phyloP scores from a whole-genome alignment of 1,140 invertebrate species.

The Gryon sp. region DNA sequence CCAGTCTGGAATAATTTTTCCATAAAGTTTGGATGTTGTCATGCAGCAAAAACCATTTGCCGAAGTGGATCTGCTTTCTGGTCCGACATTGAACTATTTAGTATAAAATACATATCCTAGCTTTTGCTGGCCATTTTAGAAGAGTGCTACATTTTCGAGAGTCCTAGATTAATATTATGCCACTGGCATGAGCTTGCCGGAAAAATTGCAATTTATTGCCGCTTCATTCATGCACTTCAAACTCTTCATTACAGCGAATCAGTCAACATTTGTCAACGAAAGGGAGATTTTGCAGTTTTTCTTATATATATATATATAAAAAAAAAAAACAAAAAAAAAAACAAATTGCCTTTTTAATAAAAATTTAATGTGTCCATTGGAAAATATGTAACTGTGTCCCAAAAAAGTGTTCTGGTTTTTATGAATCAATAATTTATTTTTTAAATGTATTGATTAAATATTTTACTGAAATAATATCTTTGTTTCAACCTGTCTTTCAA shows the following conservation, averaged over 20 bases:
- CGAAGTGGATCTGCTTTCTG: constrained; percentile 70
- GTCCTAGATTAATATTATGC: constrained; percentile 46
- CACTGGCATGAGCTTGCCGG: constrained; percentile 19
- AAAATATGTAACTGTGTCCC: too few relatives aligned
- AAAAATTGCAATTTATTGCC: constrained; percentile 32
- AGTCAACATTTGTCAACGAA: too few relatives aligned
- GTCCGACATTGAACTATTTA: constrained; percentile 70
- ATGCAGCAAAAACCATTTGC: constrained; percentile 62
- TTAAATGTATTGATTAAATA: too few relatives aligned
- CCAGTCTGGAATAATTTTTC: constrained; percentile 68
- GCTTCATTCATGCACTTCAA: constrained; percentile 2
- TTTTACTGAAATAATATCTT: too few relatives aligned
- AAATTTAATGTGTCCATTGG: too few relatives aligned
- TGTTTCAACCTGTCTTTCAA: too few relatives aligned
- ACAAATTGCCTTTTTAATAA: too few relatives aligned
- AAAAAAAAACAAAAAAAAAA: too few relatives aligned
- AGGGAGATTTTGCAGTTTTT: too few relatives aligned
- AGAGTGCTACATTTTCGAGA: constrained; percentile 61
- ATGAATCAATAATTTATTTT: too few relatives aligned
- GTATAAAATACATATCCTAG: constrained; percentile 69
- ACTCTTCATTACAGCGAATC: constrained; percentile 27
- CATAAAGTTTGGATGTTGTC: constrained; percentile 69
- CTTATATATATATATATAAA: too few relatives aligned
- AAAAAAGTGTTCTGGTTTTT: too few relatives aligned
- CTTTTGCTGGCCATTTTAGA: constrained; percentile 69